Percentiles rank a stretch among this genome's conserved stretches.
Conservation (phyloP, 2,797 vertebrate genomes). For the Carcharodon carcharias region DNA sequence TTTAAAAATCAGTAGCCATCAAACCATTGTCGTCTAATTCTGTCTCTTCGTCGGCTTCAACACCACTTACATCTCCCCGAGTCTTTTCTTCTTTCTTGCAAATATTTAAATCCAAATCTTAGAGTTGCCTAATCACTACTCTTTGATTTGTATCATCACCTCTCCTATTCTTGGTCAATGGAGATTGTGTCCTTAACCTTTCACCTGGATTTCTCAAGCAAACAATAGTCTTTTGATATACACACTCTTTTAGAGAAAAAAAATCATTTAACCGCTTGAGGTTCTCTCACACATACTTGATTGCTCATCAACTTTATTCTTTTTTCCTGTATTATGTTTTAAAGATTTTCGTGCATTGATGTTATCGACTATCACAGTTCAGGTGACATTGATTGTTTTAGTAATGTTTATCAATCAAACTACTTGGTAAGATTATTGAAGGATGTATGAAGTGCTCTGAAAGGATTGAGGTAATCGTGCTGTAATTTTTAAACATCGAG, state of each 20-base stretch:
- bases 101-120: neutral
- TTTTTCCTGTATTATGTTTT: neutral
- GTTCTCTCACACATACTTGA: neutral
- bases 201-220: neutral
- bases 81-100: neutral
- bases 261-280: neutral
- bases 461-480: neutral
- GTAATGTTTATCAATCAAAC: neutral
- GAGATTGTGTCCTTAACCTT: neutral
- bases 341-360: neutral
- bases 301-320: neutral
- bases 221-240: too few species aligned
- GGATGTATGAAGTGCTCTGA: neutral
- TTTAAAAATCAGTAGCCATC: neutral
- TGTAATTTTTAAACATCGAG: neutral
- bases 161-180: neutral
- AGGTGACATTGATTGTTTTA: neutral
- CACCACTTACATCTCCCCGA: neutral
- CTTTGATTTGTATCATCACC: neutral
- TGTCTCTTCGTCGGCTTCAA: neutral
- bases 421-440: neutral
- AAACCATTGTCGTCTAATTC: neutral
- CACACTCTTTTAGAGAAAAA: neutral
- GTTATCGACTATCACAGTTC: neutral
- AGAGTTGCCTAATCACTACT: neutral